Evolutionary conservation across 2,888 invertebrate genomes (phyloP).

Genomic region (Busseola fusca): DNA sequence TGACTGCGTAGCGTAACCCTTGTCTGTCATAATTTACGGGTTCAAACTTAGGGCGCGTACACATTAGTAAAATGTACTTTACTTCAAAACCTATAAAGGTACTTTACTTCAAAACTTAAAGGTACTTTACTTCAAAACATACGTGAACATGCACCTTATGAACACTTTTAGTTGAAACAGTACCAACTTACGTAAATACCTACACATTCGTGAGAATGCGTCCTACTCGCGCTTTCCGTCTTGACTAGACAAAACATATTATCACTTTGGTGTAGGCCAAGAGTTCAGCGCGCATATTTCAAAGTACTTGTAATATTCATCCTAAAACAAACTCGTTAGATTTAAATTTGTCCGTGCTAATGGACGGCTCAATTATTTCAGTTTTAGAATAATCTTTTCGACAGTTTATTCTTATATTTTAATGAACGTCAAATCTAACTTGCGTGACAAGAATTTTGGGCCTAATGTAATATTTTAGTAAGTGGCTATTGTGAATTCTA

Average conservation of each 20-base stretch:
- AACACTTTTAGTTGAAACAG: constrained; percentile 35
- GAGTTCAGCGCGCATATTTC: constrained; percentile 30
- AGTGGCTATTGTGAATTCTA: constrained; percentile 12
- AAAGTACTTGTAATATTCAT: constrained; percentile 21
- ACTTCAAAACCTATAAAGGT: constrained; percentile 11
- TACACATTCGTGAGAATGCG: constrained; percentile 11
- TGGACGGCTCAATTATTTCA: constrained; percentile 44
- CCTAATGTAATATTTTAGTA: constrained; percentile 8
- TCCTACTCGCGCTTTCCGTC: constrained; percentile 7
- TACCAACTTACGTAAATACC: constrained; percentile 1
- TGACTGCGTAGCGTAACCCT: constrained; percentile 6
- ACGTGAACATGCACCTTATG: constrained; percentile 39
- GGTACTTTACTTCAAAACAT: constrained; percentile 8
- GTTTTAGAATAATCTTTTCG: constrained; percentile 17
- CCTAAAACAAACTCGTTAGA: constrained; percentile 18
- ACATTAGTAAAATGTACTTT: constrained; percentile 18
- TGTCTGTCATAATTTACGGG: neutral
- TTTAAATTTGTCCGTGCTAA: constrained; percentile 37
- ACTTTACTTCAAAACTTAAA: constrained; percentile 22
- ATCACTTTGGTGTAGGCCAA: constrained; percentile 23
- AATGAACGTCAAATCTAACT: neutral
- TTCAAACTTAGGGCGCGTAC: neutral
- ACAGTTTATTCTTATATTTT: neutral
- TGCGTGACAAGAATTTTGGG: constrained; percentile 21
- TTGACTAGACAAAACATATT: constrained; percentile 29